Percentiles rank a stretch among this genome's conserved stretches.
phyloP scores from a whole-genome alignment of 2,113 vertebrate species.

The Pomatorhinus ruficollis region DNA sequence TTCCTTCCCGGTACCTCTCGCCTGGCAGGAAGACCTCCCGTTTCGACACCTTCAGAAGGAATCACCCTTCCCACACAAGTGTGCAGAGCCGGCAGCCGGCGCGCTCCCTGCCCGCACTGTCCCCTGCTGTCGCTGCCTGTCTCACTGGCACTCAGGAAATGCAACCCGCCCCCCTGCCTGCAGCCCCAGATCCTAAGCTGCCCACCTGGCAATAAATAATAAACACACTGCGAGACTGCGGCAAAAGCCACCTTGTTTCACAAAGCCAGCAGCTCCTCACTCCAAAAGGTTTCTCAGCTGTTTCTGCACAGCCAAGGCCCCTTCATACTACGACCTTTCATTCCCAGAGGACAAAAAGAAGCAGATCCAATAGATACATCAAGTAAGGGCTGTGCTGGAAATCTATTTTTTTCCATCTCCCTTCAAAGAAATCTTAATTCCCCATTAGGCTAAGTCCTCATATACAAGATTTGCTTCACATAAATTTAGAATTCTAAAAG shows the following conservation, averaged over 20 bases:
- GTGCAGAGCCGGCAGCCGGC: rapidly evolving
- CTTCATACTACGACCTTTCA: neutral
- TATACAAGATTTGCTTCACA: neutral
- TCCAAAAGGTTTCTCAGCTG: neutral
- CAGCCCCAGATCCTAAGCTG: neutral
- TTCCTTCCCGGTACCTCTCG: neutral
- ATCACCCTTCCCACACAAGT: neutral
- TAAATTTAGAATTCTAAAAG: neutral
- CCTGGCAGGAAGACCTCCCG: neutral
- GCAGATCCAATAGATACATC: neutral
- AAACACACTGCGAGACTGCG: rapidly evolving
- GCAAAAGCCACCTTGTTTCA: neutral
- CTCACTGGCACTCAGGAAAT: neutral
- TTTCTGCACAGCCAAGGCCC: neutral
- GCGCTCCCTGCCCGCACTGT: neutral
- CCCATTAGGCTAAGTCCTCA: neutral
- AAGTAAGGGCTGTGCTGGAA: neutral
- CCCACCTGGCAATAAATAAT: neutral
- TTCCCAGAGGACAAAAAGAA: neutral
- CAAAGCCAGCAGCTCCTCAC: neutral
- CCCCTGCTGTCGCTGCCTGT: neutral
- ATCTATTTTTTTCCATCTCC: neutral
- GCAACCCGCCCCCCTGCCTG: rapidly evolving
- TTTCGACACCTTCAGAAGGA: neutral
- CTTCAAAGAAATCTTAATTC: neutral